A percentile compares a stretch with the other conserved stretches of the same genome.
These are phyloP conservation scores for Fistularia tabacaria DNA, from an alignment of 2,797 vertebrate species.

Conservation along the genomic window DNA sequence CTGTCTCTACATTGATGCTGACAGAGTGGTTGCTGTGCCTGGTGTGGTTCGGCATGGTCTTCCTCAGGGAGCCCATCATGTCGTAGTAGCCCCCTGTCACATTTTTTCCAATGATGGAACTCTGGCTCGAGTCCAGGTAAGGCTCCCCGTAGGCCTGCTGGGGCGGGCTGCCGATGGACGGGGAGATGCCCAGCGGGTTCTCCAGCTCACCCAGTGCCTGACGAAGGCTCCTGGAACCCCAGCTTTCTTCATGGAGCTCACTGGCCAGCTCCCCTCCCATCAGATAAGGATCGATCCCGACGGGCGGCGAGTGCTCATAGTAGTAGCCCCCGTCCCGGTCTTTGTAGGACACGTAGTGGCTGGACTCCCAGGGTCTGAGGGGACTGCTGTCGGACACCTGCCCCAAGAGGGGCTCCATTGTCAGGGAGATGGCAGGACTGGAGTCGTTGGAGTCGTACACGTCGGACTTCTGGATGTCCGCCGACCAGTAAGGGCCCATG, in stretches of 20 bases:
- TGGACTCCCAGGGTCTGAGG: constrained; percentile 75
- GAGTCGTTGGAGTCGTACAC: constrained; percentile 77
- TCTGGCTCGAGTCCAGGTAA: constrained; percentile 65
- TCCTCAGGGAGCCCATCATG: constrained; percentile 81
- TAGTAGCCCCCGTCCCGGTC: constrained; percentile 75
- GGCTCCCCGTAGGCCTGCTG: constrained; percentile 62
- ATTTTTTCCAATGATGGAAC: constrained; percentile 54
- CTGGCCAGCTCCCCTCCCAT: constrained; percentile 49
- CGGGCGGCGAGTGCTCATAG: constrained; percentile 72
- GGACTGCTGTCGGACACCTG: constrained; percentile 66
- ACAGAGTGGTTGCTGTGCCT: constrained; percentile 69
- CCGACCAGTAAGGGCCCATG: constrained; percentile 76
- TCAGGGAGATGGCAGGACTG: constrained; percentile 81
- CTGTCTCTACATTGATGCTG: constrained; percentile 73
- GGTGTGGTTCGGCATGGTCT: constrained; percentile 75
- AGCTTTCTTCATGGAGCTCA: constrained; percentile 72
- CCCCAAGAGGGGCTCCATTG: constrained; percentile 87
- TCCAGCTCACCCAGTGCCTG: constrained; percentile 77
- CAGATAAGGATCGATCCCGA: constrained; percentile 61
- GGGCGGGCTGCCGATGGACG: constrained; percentile 55
- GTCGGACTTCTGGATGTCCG: constrained; percentile 63
- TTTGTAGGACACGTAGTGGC: constrained; percentile 77
- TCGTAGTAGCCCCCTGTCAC: constrained; percentile 76
- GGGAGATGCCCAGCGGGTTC: constrained; percentile 78
- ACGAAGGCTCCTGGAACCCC: constrained; percentile 75